Base-by-base conservation (phyloP, 37 sponge, comb jelly and placozoan species). In the Crambe crambe region DNA sequence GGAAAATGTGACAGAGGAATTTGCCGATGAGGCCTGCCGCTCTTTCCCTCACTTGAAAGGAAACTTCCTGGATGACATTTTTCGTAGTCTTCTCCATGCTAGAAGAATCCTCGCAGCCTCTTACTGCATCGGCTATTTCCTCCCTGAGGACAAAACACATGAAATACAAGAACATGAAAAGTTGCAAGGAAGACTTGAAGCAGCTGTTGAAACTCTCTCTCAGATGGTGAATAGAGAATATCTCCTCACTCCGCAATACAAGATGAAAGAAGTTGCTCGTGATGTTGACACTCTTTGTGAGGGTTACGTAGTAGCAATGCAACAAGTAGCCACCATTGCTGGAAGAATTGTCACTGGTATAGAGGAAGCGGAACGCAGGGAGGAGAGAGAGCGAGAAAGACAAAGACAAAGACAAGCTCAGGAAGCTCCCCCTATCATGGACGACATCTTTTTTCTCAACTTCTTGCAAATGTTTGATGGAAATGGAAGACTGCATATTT, bases 201-300 rank as follows among this genome's bases (percentile, higher is more conserved):
- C 76, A 39, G 77, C 63, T 1, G 89, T 86, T 12, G 95, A 95
- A 47, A 72, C 32, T 22, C 67, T 95, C 64, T 81, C 92, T 31
- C 84, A 88, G 80, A 77, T 89, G 82, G 92, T 95, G 2, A 86
- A 68, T 56, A 59, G 89, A 35, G 72, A 83, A n/a, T 85, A 95
- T 61, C 76, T 95, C 79, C 43, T 65, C 47, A 87, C 91, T 22
- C 88, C 95, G 31, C 82, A 80, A 56, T 37, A 86, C 1, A 43
- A 82, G 73, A 81, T 95, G 58, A 38, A 81, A 12, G 71, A 75
- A 12, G 68, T 68, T 31, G 85, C 92, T 23, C 63, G 63, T n/a
- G 63, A 70, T 25, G 82, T 92, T 15, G 85, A 83, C 23, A 37
- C 66, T 27, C 26, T 72, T 30, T 82, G 83, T 32, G 64, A 81